Evolutionary conservation across 1,140 invertebrate species (phyloP).

Genomic region (Phocides pigmalion): DNA sequence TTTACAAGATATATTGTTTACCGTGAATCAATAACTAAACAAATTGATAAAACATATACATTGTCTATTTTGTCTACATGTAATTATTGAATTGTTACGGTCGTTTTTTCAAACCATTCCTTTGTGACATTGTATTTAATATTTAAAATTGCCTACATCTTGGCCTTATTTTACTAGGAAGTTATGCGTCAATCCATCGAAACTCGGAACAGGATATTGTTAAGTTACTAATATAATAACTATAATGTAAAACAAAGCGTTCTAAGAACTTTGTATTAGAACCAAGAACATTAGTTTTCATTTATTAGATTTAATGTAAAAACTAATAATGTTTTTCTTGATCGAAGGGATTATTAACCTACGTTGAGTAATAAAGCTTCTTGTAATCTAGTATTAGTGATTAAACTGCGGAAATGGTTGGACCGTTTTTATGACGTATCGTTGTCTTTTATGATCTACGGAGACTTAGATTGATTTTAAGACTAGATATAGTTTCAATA

Average conservation of each 20-base stretch:
- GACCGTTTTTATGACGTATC: too few relatives aligned
- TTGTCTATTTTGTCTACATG: background rate
- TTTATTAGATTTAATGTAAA: background rate
- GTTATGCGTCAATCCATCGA: slow-evolving; percentile 43
- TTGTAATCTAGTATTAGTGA: background rate
- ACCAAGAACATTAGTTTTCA: background rate
- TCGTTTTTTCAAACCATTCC: background rate
- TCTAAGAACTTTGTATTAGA: slow-evolving; percentile 6
- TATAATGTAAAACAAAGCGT: slow-evolving; percentile 29
- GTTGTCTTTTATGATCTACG: too few relatives aligned
- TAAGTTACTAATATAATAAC: slow-evolving; percentile 42
- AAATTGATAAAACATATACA: too few relatives aligned
- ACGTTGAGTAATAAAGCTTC: too few relatives aligned
- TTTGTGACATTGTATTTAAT: slow-evolving; percentile 4
- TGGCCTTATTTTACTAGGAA: slow-evolving; percentile 50
- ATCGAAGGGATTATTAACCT: background rate
- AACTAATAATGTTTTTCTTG: background rate
- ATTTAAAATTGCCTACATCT: slow-evolving; percentile 28
- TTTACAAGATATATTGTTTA: too few relatives aligned
- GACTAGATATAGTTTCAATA: too few relatives aligned
- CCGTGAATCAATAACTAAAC: too few relatives aligned
- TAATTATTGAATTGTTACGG: background rate
- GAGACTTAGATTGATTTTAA: too few relatives aligned
- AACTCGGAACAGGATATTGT: slow-evolving; percentile 53
- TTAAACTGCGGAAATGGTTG: too few relatives aligned